phyloP scores from a whole-genome alignment of 2,797 vertebrate genomes.

The Pantherophis alleghaniensis region DNA sequence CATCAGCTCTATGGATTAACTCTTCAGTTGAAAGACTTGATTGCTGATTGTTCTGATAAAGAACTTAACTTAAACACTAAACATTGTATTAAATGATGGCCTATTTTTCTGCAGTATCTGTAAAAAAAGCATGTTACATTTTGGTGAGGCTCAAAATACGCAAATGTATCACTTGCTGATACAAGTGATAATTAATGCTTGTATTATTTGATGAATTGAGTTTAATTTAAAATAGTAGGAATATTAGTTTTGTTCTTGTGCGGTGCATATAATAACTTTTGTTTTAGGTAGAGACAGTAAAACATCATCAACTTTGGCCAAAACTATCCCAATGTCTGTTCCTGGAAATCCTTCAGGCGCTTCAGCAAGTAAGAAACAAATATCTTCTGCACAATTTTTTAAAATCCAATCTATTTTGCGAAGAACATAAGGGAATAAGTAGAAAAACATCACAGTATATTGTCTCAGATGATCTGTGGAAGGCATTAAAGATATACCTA shows the following conservation, averaged over 20 bases:
- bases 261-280: slow-evolving; percentile 35
- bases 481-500: neutral
- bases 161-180: neutral
- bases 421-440: neutral
- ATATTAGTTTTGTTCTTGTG: neutral
- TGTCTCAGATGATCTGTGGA: neutral
- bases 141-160: neutral
- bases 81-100: neutral
- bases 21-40: neutral
- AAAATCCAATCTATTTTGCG: neutral
- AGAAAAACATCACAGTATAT: neutral
- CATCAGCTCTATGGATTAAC: neutral
- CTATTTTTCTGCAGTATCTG: neutral
- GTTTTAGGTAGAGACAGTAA: slow-evolving; percentile 88
- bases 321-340: slow-evolving; percentile 80
- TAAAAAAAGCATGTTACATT: neutral
- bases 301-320: slow-evolving; percentile 75
- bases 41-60: neutral
- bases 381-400: slow-evolving; percentile 1
- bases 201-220: neutral
- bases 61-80: neutral
- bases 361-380: slow-evolving; percentile 71
- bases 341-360: slow-evolving; percentile 73
- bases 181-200: neutral
- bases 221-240: neutral